Base-by-base conservation (phyloP, 2,113 vertebrate genomes). In the Toxotes chatareus region DNA sequence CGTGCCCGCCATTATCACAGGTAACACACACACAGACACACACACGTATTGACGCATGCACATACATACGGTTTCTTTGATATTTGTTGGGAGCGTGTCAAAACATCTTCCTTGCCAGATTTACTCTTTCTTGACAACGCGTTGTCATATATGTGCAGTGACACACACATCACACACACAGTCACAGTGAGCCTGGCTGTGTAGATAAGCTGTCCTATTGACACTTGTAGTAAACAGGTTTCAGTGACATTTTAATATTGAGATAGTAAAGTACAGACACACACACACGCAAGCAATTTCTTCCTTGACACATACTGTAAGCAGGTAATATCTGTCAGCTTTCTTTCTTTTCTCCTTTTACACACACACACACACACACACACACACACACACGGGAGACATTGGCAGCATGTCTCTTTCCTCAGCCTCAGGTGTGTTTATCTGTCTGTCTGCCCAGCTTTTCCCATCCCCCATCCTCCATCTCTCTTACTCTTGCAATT, bases 1-100 rank as follows among this genome's bases (percentile, higher is more conserved):
- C 0, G 97, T 98, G 32, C 97, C 98, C 0, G 98, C 98, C n/a
- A 97, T 99, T 82, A 97, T 99, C 90, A 97, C 98, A 8, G 98
- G 98, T 99, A 82, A 85, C 65, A 84, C 81, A 73, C 73, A 36
- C 53, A 47, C n/a, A n/a, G n/a, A n/a, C 19, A 32, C 1, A 0
- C 19, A 63, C 4, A 63, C 12, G 42, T 23, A 4, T 10, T 4
- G 5, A 51, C 17, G 16, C 34, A 23, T 14, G 23, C 40, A 62
- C n/a, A 46, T 56, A 27, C 1, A 1, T 34, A 0, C 51, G n/a
- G 17, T 76, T 9, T 13, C 31, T 40, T 42, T 36, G n/a, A 80
- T 42, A 7, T 63, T 31, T 61, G 21, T 19, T 12, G 0, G 56
- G 63, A 74, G 61, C 4, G 0, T 44, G 13, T 65, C 57, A 40